Base-by-base conservation (phyloP, 2,797 vertebrate species). In the Nyctalus aviator region DNA sequence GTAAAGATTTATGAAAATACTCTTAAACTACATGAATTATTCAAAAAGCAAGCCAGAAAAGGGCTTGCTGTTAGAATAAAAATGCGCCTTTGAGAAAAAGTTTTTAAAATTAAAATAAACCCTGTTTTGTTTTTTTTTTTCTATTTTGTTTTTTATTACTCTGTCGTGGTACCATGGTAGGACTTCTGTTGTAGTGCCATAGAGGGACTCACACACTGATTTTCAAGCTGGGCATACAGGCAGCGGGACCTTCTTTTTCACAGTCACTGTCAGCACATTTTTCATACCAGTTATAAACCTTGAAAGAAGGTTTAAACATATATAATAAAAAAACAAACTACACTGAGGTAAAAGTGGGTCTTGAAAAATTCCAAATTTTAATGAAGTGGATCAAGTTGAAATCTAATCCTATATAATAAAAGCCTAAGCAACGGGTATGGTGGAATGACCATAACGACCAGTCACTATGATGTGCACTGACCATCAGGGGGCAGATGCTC, bases 21-120 rank as follows among this genome's bases (percentile, higher is more conserved):
- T 72, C 25, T 84, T 68, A 86, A 82, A 83, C 8, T 3, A 50
- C 9, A 53, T 46, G 35, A 86, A 50, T 91, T 84, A 62, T 83
- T 69, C 11, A 48, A 25, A 94, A 75, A 88, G 5, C 37, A 75
- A 66, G 27, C 7, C 75, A 93, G 48, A 83, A 48, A 41, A 27
- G 13, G 8, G 18, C 32, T 87, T 90, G 4, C 10, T 32, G 1
- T 68, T 71, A 72, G 41, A 62, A n/a, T 69, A 7, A 79, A 93
- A 95, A 57, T 18, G 10, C 72, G 50, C 15, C 23, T 79, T 92
- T 86, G 48, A 72, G 57, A 86, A 79, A 72, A 83, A 79, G 30
- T 89, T 84, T 91, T 78, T 82, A 84, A 75, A 46, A 23, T 15
- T 35, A 13, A 68, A 75, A 64, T 23, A 68, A 57, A 68, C 59